phyloP scores from a whole-genome alignment of 1,140 invertebrate genomes.

The Temnothorax longispinosus region DNA sequence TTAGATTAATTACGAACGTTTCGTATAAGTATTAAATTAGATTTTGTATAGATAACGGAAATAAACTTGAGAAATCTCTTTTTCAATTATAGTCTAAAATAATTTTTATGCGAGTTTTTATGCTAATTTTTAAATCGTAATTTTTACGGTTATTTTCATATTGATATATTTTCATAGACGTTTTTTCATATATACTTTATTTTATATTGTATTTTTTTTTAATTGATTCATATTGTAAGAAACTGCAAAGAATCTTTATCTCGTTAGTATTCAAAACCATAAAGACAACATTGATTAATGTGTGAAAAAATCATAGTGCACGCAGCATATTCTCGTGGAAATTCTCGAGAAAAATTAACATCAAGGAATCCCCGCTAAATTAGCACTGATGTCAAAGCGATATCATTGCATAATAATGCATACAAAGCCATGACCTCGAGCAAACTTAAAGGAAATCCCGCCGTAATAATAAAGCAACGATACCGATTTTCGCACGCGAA shows the following conservation, averaged over 20 bases:
- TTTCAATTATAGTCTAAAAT: neutral
- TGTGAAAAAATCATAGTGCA: neutral
- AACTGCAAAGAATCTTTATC: neutral
- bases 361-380: slow-evolving; percentile 71
- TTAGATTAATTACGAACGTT: neutral
- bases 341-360: slow-evolving; percentile 72
- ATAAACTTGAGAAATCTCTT: neutral
- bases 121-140: neutral
- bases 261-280: neutral
- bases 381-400: slow-evolving; percentile 74
- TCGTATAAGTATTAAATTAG: neutral
- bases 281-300: neutral
- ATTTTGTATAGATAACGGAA: neutral
- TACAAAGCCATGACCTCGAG: slow-evolving; percentile 71
- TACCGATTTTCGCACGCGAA: slow-evolving; percentile 6
- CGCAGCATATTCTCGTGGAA: slow-evolving; percentile 43
- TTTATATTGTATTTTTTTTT: neutral
- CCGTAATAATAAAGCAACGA: slow-evolving; percentile 64
- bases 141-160: neutral
- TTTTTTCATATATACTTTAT: neutral
- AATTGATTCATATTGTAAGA: neutral
- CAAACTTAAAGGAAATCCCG: slow-evolving; percentile 76
- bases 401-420: slow-evolving; percentile 77
- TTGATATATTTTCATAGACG: neutral
- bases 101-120: neutral